These are phyloP conservation scores for Gasterosteus aculeatus DNA, from an alignment of 2,113 vertebrate species.

Conservation along the genomic window DNA sequence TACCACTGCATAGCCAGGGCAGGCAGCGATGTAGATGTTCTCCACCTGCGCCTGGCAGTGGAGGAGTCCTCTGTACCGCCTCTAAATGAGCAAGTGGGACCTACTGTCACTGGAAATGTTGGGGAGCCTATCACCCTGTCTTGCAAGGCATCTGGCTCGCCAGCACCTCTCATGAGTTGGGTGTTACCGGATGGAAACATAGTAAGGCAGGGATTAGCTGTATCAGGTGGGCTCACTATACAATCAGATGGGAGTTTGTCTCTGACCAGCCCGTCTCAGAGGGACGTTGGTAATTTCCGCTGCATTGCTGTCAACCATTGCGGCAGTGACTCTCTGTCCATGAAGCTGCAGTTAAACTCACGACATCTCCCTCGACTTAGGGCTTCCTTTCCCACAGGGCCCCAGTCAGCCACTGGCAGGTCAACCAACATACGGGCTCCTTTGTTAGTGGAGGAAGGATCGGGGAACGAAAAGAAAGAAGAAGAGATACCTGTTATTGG, in stretches of 20 bases:
- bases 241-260: constrained; percentile 84
- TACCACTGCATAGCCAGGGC: constrained; percentile 87
- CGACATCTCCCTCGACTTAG: constrained; percentile 68
- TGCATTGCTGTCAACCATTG: constrained; percentile 88
- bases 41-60: constrained; percentile 82
- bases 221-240: constrained; percentile 76
- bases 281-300: constrained; percentile 86
- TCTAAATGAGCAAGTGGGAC: constrained; percentile 63
- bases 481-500: constrained; percentile 67
- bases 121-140: constrained; percentile 83
- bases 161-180: constrained; percentile 86
- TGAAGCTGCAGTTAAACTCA: constrained; percentile 80
- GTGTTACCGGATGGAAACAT: constrained; percentile 85
- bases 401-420: constrained; percentile 77
- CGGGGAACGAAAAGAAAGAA: constrained; percentile 72
- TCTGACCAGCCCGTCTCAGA: constrained; percentile 75
- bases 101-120: constrained; percentile 72
- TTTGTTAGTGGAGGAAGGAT: constrained; percentile 82
- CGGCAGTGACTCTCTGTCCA: constrained; percentile 82
- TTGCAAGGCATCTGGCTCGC: constrained; percentile 81
- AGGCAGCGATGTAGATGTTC: constrained; percentile 78
- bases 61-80: constrained; percentile 75
- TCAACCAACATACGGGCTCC: constrained; percentile 73
- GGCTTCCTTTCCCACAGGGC: constrained; percentile 74
- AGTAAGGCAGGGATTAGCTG: constrained; percentile 64